Conservation (phyloP, 2,113 vertebrate genomes). For the Dascyllus trimaculatus region DNA sequence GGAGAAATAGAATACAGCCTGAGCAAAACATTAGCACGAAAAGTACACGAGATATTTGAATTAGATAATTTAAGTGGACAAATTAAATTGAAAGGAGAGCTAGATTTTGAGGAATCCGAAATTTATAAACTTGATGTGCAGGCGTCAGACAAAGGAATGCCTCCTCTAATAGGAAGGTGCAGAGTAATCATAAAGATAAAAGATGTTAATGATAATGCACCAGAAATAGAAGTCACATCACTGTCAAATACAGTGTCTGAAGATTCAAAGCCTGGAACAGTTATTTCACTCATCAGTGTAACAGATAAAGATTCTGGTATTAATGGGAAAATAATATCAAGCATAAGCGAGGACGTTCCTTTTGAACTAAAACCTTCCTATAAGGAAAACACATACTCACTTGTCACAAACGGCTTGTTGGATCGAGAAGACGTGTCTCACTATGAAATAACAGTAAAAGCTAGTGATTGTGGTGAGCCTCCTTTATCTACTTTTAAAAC, state of each 20-base stretch:
- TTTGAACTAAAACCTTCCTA: constrained; percentile 81
- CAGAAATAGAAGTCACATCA: constrained; percentile 80
- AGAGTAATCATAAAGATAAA: constrained; percentile 78
- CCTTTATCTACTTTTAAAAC: constrained; percentile 68
- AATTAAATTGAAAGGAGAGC: constrained; percentile 48
- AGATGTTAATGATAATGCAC: constrained; percentile 87
- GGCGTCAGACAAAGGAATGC: constrained; percentile 58
- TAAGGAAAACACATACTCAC: constrained; percentile 78
- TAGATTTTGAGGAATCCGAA: constrained; percentile 68
- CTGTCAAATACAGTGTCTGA: constrained; percentile 75
- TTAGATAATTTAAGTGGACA: constrained; percentile 49
- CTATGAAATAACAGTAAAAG: constrained; percentile 82
- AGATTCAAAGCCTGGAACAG: constrained; percentile 71
- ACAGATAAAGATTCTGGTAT: constrained; percentile 59
- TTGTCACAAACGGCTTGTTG: constrained; percentile 68
- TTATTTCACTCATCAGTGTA: constrained; percentile 65
- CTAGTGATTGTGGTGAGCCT: constrained; percentile 75
- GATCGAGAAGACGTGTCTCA: constrained; percentile 75
- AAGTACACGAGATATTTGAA: constrained; percentile 60
- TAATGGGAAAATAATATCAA: constrained; percentile 73
- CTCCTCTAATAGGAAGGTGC: constrained; percentile 65
- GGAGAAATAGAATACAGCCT: constrained; percentile 66
- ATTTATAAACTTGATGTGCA: constrained; percentile 53
- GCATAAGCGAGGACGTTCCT: constrained; percentile 56
- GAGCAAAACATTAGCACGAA: constrained; percentile 41